phyloP scores from a whole-genome alignment of 1,140 invertebrate species.

The Meteorus sp. region DNA sequence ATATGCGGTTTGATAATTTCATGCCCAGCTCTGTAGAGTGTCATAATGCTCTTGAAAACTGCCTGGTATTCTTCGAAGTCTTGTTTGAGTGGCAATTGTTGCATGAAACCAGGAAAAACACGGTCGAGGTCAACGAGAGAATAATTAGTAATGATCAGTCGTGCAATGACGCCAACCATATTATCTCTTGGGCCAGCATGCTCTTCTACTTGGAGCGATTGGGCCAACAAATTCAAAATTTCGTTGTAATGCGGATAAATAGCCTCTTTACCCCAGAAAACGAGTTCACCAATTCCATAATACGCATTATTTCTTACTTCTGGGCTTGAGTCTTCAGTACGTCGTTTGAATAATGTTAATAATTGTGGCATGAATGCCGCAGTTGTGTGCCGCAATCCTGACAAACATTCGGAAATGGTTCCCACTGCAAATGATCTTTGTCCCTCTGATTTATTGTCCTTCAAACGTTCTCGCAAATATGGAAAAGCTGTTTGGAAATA shows the following conservation, averaged over 20 bases:
- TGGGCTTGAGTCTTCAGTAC: constrained; percentile 65
- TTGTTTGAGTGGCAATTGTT: constrained; percentile 72
- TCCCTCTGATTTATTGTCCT: constrained; percentile 52
- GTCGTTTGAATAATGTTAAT: constrained; percentile 66
- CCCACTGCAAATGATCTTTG: constrained; percentile 75
- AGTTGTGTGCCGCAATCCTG: constrained; percentile 62
- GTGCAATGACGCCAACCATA: constrained; percentile 75
- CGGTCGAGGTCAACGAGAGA: constrained; percentile 67
- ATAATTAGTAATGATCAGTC: constrained; percentile 71
- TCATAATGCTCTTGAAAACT: constrained; percentile 68
- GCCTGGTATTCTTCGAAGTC: constrained; percentile 76
- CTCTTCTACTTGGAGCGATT: constrained; percentile 65
- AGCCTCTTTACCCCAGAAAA: constrained; percentile 64
- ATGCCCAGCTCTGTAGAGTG: constrained; percentile 65
- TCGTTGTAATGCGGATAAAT: constrained; percentile 64
- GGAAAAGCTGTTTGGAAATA: constrained; percentile 69
- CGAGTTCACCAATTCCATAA: constrained; percentile 76
- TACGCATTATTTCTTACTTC: constrained; percentile 79
- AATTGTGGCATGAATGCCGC: constrained; percentile 64
- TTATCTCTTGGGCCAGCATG: constrained; percentile 72
- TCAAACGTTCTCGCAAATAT: constrained; percentile 1
- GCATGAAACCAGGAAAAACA: constrained; percentile 73
- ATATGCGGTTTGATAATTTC: constrained; percentile 60
- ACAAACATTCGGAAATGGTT: constrained; percentile 73
- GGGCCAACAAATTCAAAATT: constrained; percentile 69